These are phyloP conservation scores for Acanthosepion lycidas DNA, from an alignment of 2,888 invertebrate species.

Conservation along the genomic window DNA sequence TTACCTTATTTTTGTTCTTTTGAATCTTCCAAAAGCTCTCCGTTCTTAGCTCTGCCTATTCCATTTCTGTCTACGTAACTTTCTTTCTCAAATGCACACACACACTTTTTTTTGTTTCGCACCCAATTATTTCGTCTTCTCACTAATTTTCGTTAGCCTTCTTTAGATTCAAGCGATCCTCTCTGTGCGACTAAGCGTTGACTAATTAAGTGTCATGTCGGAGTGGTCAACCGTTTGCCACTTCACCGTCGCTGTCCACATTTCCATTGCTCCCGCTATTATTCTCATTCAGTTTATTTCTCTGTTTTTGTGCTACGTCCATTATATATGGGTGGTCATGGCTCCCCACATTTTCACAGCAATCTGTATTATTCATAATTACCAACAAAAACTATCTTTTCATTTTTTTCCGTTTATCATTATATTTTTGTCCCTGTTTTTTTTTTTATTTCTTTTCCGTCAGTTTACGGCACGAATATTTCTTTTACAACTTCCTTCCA, in stretches of 20 bases:
- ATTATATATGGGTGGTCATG: no score
- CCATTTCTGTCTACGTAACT: neutral
- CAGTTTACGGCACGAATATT: no score
- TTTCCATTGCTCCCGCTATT: neutral
- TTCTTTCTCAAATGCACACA: no score
- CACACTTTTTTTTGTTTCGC: no score
- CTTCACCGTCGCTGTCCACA: neutral
- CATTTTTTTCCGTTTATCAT: neutral
- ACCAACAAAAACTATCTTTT: neutral
- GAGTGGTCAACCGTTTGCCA: neutral
- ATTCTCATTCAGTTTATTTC: neutral
- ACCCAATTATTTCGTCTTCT: neutral
- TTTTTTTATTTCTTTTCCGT: neutral
- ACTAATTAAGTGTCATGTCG: slow-evolving; percentile 17
- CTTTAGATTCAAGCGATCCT: neutral
- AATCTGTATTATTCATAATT: neutral
- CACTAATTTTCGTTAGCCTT: neutral
- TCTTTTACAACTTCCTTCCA: neutral
- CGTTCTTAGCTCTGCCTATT: neutral
- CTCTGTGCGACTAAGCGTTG: neutral
- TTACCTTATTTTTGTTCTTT: no score
- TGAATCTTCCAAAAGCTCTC: no score
- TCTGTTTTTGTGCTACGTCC: no score
- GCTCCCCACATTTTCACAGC: neutral
- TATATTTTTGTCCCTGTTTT: neutral